phyloP scores from a whole-genome alignment of 1,140 invertebrate genomes.

The Pseudomyrmex pallidus region DNA sequence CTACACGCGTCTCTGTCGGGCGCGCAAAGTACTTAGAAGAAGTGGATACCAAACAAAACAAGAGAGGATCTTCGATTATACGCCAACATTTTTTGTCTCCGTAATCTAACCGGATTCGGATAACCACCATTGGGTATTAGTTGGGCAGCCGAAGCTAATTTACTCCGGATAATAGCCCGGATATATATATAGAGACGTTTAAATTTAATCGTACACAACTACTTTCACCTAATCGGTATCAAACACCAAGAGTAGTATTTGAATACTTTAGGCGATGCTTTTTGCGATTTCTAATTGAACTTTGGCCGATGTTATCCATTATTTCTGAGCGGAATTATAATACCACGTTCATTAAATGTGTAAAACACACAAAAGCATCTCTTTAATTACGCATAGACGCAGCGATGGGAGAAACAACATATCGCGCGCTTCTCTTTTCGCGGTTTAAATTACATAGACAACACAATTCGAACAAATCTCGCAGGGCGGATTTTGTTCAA shows the following conservation, averaged over 20 bases:
- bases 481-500: not conserved
- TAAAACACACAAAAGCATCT: too few relatives aligned
- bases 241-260: not conserved
- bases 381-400: too few relatives aligned
- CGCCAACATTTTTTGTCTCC: conserved; percentile 1
- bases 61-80: not conserved
- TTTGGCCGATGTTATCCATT: too few relatives aligned
- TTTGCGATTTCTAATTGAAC: not conserved
- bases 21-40: too few relatives aligned
- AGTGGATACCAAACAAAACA: not conserved
- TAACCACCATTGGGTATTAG: conserved; percentile 35
- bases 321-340: too few relatives aligned
- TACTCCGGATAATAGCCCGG: conserved; percentile 17
- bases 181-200: not conserved
- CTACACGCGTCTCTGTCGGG: too few relatives aligned
- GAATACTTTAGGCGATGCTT: not conserved
- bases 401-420: too few relatives aligned
- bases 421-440: too few relatives aligned
- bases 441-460: too few relatives aligned
- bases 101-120: conserved; percentile 18
- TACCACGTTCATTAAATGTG: too few relatives aligned
- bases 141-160: conserved; percentile 26
- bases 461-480: too few relatives aligned
- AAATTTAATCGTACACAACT: conserved; percentile 10
- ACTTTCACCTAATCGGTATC: not conserved